Percentiles rank a stretch among this genome's conserved stretches.
phyloP scores from a whole-genome alignment of 2,113 vertebrate genomes.

The Lutjanus erythropterus region DNA sequence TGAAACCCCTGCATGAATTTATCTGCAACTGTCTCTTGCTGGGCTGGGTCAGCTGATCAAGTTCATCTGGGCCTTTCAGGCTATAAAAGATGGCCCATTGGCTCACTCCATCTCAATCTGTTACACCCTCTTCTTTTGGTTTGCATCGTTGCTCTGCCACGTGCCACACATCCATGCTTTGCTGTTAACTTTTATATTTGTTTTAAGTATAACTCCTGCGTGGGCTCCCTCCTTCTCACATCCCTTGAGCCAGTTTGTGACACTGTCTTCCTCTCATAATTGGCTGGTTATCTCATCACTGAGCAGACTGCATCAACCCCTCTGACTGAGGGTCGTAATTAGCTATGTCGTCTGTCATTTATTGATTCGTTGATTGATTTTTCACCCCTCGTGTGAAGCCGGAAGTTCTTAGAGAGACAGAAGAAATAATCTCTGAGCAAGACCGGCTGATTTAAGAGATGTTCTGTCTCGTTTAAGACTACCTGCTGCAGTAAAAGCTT shows the following conservation, averaged over 20 bases:
- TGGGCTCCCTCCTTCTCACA: neutral
- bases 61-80: neutral
- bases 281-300: slow-evolving; percentile 10
- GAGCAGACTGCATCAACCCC: slow-evolving; percentile 1
- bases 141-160: neutral
- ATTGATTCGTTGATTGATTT: slow-evolving; percentile 65
- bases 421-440: slow-evolving; percentile 28
- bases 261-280: slow-evolving; percentile 30
- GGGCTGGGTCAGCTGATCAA: neutral
- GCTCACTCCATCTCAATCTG: no score
- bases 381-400: neutral
- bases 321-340: slow-evolving; percentile 46
- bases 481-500: neutral
- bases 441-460: slow-evolving; percentile 8
- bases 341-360: slow-evolving; percentile 44
- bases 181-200: neutral
- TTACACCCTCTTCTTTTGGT: neutral
- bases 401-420: slow-evolving; percentile 16
- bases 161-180: neutral
- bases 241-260: neutral
- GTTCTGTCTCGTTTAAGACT: slow-evolving; percentile 24
- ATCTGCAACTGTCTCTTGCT: no score
- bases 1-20: no score
- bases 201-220: neutral
- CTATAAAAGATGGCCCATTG: neutral